Percentiles rank a stretch among this genome's conserved stretches.
Conservation (phyloP, 2,888 invertebrate genomes). For the Leucophenga montana region DNA sequence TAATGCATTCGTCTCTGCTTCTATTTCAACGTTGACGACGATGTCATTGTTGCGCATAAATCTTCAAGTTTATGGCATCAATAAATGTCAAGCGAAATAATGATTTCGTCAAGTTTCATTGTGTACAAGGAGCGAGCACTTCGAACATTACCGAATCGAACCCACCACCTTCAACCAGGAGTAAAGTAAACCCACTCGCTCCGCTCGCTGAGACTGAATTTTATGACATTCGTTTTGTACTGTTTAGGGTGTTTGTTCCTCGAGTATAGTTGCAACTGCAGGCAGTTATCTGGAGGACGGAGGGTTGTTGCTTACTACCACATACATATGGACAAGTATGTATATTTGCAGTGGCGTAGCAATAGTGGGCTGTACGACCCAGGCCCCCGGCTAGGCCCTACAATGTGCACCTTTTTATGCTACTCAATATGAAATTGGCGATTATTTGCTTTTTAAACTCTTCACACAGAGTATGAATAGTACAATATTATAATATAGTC, state of each 20-base stretch:
- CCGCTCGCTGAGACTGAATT: not conserved
- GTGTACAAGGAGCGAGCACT: constrained; percentile 40
- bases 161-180: not conserved
- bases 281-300: not conserved
- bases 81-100: constrained; percentile 72
- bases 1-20: constrained; percentile 6
- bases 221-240: constrained; percentile 2
- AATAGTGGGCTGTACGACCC: too few relatives aligned
- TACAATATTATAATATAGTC: too few relatives aligned
- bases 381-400: too few relatives aligned
- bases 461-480: too few relatives aligned
- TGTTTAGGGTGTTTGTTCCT: constrained; percentile 10
- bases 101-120: constrained; percentile 66
- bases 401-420: too few relatives aligned
- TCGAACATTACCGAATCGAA: constrained; percentile 2
- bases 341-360: too few relatives aligned
- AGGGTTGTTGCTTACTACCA: not conserved
- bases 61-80: constrained; percentile 73
- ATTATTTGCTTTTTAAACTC: too few relatives aligned
- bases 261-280: not conserved
- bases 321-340: not conserved
- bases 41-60: constrained; percentile 61
- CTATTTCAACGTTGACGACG: not conserved
- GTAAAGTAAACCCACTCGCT: not conserved
- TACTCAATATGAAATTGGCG: too few relatives aligned